Evolutionary conservation across 1,140 invertebrate species (phyloP).

Genomic region (Chironomus striatipennis): DNA sequence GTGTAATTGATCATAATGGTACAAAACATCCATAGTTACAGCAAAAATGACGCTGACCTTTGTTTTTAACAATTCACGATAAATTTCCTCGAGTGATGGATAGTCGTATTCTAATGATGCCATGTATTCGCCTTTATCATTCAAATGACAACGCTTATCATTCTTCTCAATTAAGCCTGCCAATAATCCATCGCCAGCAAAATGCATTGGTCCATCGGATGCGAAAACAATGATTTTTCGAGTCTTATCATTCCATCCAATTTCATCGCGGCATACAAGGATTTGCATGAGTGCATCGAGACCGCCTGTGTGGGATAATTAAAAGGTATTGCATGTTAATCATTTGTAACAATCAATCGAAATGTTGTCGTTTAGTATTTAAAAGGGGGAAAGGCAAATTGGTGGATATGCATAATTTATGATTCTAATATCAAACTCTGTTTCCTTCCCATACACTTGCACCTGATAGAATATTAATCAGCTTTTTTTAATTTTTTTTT

Average conservation of each 20-base stretch:
- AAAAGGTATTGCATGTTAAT: background rate
- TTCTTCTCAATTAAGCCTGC: conserved; percentile 44
- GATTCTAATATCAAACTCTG: no score
- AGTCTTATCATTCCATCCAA: conserved; percentile 50
- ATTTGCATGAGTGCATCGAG: conserved; percentile 99
- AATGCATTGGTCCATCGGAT: conserved; percentile 53
- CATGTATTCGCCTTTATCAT: conserved; percentile 46
- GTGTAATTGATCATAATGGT: conserved; percentile 46
- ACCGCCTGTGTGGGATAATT: conserved; percentile 43
- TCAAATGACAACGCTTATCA: conserved; percentile 47
- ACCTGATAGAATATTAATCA: no score
- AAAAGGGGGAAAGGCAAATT: no score
- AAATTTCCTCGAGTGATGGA: conserved; percentile 52
- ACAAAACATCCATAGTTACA: conserved; percentile 44
- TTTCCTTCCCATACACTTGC: no score
- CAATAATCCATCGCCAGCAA: conserved; percentile 51
- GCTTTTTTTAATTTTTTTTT: no score
- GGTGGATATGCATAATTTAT: no score
- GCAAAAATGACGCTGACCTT: conserved; percentile 57
- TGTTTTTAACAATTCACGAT: conserved; percentile 44
- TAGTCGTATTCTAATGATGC: conserved; percentile 49
- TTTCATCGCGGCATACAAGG: conserved; percentile 68
- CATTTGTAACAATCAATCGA: background rate
- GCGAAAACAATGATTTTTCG: conserved; percentile 53
- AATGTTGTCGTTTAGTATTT: no score